phyloP scores from a whole-genome alignment of 2,113 vertebrate genomes.

The Lepidothrix coronata region DNA sequence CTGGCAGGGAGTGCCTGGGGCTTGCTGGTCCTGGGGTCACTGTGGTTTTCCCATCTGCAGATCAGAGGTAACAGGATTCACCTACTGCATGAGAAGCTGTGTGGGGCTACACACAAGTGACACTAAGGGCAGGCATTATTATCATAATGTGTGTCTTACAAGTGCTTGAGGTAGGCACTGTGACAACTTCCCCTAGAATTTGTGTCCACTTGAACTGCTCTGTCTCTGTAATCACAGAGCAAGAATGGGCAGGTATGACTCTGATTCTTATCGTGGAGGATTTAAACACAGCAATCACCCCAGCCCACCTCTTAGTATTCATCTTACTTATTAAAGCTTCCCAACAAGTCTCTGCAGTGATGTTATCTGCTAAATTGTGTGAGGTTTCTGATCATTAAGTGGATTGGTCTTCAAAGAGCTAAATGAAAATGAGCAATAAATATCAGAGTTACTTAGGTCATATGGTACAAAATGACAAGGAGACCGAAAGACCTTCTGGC shows the following conservation, averaged over 20 bases:
- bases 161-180: slow-evolving; percentile 5
- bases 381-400: slow-evolving; percentile 75
- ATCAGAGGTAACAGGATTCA: not conserved
- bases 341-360: slow-evolving; percentile 71
- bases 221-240: slow-evolving; percentile 52
- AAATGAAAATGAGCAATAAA: slow-evolving; percentile 72
- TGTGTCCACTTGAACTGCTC: slow-evolving; percentile 68
- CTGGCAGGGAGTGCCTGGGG: not conserved
- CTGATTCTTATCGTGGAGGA: slow-evolving; percentile 66
- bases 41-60: not conserved
- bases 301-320: slow-evolving; percentile 71
- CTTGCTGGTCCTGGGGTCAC: not conserved
- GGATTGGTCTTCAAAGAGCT: slow-evolving; percentile 72
- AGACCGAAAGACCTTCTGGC: slow-evolving; percentile 64
- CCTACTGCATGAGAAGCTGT: not conserved
- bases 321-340: slow-evolving; percentile 74
- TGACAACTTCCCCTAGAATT: slow-evolving; percentile 38
- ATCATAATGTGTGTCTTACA: not conserved
- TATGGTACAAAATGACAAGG: slow-evolving; percentile 54
- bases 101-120: not conserved
- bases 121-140: not conserved
- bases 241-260: slow-evolving; percentile 59
- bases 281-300: slow-evolving; percentile 61
- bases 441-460: slow-evolving; percentile 71
- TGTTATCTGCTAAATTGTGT: slow-evolving; percentile 74